Evolutionary conservation across 2,888 invertebrate genomes (phyloP), one percentile per base, ranked within the genome.

Genomic region (Phyto melanocephala): DNA sequence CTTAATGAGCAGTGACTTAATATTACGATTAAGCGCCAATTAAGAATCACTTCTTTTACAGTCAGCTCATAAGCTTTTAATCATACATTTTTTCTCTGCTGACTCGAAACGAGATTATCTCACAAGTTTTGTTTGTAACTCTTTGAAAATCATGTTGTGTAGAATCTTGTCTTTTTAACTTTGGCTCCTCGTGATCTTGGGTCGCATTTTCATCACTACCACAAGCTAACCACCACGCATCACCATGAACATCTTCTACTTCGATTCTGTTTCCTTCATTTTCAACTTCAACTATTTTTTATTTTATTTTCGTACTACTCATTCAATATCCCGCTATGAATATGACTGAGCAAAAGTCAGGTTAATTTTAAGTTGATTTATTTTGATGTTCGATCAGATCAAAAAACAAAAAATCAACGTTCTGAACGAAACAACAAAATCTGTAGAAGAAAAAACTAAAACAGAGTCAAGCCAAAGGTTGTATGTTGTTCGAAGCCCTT

Each of bases 331-430:
- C 86, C 86, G 86, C 86, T 84, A 86, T 81, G 86, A 86, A 86
- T 86, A 86, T 86, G 86, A 86, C 86, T 86, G 85, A 84, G 86
- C 86, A 86, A 85, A 86, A 86, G 86, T 86, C 86, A 86, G 86
- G 86, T 86, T 86, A 86, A 86, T 86, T 86, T 86, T 85, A 84
- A 85, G 83, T 86, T 86, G 86, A 86, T 86, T 86, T 86, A 86
- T 86, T 86, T 86, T 85, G 85, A 86, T 86, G 86, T 86, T 84
- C 84, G 84, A 86, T 86, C 86, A 85, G 86, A 86, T 86, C 85
- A 83, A 47, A 74, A 67, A 77, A 52, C 17, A 58, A 80, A 77
- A 77, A 77, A 77, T 74, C 71, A 74, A 77, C 67, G 24, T 62
- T 72, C 56, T 47, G 56, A 50, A 68, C 56, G 33, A 40, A 13